Evolutionary conservation across 37 sponge, comb jelly and placozoan genomes (phyloP).

Genomic region (Beroe forskalii): DNA sequence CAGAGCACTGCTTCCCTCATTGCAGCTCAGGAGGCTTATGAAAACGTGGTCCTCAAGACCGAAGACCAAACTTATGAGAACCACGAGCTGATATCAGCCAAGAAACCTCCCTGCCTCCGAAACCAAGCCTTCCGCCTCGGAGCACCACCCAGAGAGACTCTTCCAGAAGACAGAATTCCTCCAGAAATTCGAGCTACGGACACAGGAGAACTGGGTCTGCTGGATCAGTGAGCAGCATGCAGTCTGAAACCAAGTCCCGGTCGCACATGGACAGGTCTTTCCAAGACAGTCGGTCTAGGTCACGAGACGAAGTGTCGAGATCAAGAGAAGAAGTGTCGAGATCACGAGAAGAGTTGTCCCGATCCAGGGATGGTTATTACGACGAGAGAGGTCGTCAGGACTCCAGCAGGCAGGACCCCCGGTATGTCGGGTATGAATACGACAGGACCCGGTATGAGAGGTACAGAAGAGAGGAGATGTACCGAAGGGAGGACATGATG

Average conservation of each 20-base stretch:
- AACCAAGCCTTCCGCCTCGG: conserved; percentile 9
- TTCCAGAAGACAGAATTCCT: not conserved
- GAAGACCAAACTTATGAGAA: conserved; percentile 28
- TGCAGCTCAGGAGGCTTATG: conserved; percentile 34
- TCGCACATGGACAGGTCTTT: not conserved
- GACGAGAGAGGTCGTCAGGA: not conserved
- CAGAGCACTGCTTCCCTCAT: not conserved
- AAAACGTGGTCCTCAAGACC: conserved; percentile 17
- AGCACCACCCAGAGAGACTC: not conserved
- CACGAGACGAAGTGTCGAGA: not conserved
- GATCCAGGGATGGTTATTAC: not conserved
- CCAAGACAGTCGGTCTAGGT: not conserved
- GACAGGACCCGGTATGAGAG: conserved; percentile 10
- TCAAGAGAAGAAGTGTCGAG: not conserved
- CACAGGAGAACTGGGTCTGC: conserved; percentile 26
- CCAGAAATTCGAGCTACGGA: not conserved
- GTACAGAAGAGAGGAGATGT: conserved; percentile 25
- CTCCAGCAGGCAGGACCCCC: not conserved
- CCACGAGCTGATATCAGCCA: not conserved
- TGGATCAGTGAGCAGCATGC: not conserved
- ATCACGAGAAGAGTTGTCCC: not conserved
- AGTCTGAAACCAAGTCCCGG: not conserved
- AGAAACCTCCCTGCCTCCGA: conserved; percentile 26
- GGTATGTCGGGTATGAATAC: not conserved
- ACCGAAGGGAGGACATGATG: conserved; percentile 19